Evolutionary conservation across 1,140 invertebrate genomes (phyloP), one percentile per base, ranked within the genome.

Genomic region (Cydia amplana): DNA sequence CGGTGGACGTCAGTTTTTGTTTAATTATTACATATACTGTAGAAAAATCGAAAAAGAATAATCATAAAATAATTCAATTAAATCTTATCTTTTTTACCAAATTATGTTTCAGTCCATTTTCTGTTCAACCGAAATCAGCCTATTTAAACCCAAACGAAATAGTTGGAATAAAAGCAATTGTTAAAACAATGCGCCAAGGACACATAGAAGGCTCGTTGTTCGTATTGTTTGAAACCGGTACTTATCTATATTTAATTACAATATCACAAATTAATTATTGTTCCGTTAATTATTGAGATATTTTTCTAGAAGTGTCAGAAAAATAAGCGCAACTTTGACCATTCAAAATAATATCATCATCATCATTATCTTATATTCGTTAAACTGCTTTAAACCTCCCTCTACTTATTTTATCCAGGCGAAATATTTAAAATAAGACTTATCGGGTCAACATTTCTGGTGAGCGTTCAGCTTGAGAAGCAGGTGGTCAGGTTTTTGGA

Each of bases 141-240:
- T 89, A 82, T 75, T 81, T 92, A 64, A 83, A 82, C 74, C 83
- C 85, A 2, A 79, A 82, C 60, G 79, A 90, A 72, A 87, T 85
- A 75, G 77, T 91, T 72, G 82, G 89, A 43, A 77, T 92, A 12
- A 84, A 79, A 79, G 77, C 91, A 67, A 79, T 67, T 16, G 85
- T 91, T 74, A 89, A 90, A 83, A 90, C 87, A 28, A 90, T 92
- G 89, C 82, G 87, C 74, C 78, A 89, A 40, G 89, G 86, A 43
- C 78, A 84, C 60, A 79, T 74, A 3, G 65, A 81, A 72, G 86
- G 87, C 63, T 46, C 77, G 23, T 65, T 92, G 32, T 67, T 78
- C 60, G 86, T 84, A 51, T 72, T 79, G 67, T 89, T 90, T 79
- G 90, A 92, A 83, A 90, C 90, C 49, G 90, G 90, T 91, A 85